Base-by-base conservation (phyloP, 1,140 invertebrate species). In the Drosophila kohkoa region DNA sequence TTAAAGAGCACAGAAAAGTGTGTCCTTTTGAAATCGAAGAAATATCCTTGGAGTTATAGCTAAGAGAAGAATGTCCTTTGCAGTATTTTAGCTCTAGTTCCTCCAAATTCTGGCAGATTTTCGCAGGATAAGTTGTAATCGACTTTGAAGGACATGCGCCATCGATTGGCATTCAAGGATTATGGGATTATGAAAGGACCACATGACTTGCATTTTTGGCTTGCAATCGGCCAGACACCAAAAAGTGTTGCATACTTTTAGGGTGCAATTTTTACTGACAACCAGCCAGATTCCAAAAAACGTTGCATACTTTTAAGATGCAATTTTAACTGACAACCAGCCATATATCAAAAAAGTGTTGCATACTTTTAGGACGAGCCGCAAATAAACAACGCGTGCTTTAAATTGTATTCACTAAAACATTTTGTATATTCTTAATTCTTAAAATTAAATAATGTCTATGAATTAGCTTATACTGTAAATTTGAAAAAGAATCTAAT, bases 381-480 rank as follows among this genome's bases (percentile, higher is more conserved):
- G 0, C 5, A 59, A 49, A 25, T 32, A 5, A 25, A 25, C 0
- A 41, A 32, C n/a, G 2, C 1, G 0, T 4, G 13, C 2, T 10
- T 41, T n/a, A 28, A 38, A 3, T 64, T 41, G 46, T 28, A 32
- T 54, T 68, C 20, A 35, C 54, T 67, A 48, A 48, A 46, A 57
- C 13, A 45, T 49, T 68, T 25, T 25, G 20, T 25, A 25, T 48
- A 67, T 66, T 64, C 11, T 15, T 54, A 41, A 67, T 67, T 38
- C 64, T 67, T 70, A 63, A 52, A 79, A 76, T 82, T 79, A 74
- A 62, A 60, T 82, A 51, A 63, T 71, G 52, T 48, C 65, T 82
- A 77, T 65, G 48, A 46, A 66, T 75, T 79, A 79, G 57, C 72
- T 80, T 88, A 88, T 58, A 82, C 64, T 70, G 67, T 74, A 79